phyloP scores from a whole-genome alignment of 2,888 invertebrate genomes.

The Ariolimax columbianus region DNA sequence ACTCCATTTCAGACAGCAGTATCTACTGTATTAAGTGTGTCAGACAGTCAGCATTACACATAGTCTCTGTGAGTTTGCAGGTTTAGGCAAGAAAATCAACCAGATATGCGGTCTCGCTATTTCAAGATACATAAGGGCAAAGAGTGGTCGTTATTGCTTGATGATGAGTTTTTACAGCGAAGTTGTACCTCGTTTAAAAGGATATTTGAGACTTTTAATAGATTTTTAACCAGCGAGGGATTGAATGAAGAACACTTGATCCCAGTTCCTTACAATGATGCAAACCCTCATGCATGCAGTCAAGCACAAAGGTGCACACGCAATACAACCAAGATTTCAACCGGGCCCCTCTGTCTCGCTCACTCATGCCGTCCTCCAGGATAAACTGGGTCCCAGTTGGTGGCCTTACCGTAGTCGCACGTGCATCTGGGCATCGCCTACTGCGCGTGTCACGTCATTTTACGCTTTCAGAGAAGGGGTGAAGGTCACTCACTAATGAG shows the following conservation, averaged over 20 bases:
- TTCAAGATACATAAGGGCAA: neutral
- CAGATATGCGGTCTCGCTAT: neutral
- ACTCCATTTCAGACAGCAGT: too few species aligned
- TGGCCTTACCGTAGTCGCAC: constrained; percentile 1
- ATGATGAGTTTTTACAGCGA: neutral
- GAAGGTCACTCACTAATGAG: constrained; percentile 40
- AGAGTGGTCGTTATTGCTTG: neutral
- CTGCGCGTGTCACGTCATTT: constrained; percentile 38
- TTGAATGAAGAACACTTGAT: neutral
- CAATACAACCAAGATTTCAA: neutral
- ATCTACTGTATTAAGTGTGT: too few species aligned
- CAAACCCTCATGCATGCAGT: constrained; percentile 1
- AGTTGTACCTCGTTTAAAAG: neutral
- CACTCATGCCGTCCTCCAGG: neutral
- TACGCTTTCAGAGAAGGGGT: neutral
- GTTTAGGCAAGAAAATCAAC: too few species aligned
- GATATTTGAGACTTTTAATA: constrained; percentile 1
- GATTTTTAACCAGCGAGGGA: constrained; percentile 9
- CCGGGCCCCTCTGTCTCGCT: neutral
- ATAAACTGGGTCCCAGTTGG: constrained; percentile 16
- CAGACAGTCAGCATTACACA: neutral
- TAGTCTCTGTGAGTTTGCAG: neutral
- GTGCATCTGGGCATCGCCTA: neutral
- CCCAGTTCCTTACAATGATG: neutral
- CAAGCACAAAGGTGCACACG: neutral